Conservation (phyloP, 2,888 invertebrate species). For the Oscheius myriophilus region DNA sequence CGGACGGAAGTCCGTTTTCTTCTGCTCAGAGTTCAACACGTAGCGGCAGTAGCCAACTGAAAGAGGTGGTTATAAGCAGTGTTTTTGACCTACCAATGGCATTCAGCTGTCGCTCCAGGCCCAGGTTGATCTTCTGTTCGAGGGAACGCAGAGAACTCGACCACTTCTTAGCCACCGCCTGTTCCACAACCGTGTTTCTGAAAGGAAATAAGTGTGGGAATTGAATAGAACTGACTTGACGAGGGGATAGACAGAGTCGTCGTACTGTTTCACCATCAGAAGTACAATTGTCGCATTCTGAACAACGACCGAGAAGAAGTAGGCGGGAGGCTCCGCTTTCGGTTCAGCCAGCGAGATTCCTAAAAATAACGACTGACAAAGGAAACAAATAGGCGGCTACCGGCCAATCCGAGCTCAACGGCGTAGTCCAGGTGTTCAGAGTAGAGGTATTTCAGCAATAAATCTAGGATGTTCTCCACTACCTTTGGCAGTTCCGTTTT, state of each 20-base stretch:
- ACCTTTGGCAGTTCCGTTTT: conserved; percentile 79
- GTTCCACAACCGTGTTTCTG: conserved; percentile 87
- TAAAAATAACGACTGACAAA: conserved; percentile 11
- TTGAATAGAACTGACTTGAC: conserved; percentile 79
- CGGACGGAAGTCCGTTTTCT: conserved; percentile 85
- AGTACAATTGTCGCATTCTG: conserved; percentile 92
- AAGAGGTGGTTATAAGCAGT: neutral
- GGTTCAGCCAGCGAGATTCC: conserved; percentile 78
- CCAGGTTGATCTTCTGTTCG: conserved; percentile 87
- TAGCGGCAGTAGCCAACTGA: conserved; percentile 84
- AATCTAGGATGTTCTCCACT: conserved; percentile 82
- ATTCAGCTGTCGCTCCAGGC: conserved; percentile 79
- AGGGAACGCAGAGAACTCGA: conserved; percentile 85
- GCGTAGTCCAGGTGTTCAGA: conserved; percentile 96
- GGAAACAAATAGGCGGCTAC: conserved; percentile 55
- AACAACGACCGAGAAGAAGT: conserved; percentile 88
- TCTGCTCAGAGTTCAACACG: conserved; percentile 90
- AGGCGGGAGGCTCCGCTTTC: conserved; percentile 86
- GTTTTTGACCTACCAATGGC: conserved; percentile 78
- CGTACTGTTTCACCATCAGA: conserved; percentile 90
- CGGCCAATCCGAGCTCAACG: conserved; percentile 85
- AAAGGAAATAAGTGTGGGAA: conserved; percentile 51
- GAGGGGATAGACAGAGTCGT: conserved; percentile 86
- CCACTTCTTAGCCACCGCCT: conserved; percentile 88
- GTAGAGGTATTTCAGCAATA: conserved; percentile 84